Conservation (phyloP, 1,140 invertebrate genomes). For the Matsumurasca onukii region DNA sequence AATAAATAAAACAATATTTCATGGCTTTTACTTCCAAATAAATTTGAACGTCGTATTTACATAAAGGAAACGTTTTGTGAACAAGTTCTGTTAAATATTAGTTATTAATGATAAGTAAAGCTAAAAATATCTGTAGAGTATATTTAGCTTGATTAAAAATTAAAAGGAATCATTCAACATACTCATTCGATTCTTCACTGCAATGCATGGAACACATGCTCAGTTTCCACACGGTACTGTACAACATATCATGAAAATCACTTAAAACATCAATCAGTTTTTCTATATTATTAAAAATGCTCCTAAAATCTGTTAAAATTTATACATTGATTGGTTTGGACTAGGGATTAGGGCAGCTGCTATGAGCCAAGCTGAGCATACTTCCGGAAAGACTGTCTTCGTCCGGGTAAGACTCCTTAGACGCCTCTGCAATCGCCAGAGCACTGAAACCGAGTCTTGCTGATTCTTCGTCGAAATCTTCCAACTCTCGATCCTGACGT, state of each 20-base stretch:
- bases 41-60: too few relatives aligned
- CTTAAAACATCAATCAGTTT: slow-evolving; percentile 18
- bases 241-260: slow-evolving; percentile 2
- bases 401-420: slow-evolving; percentile 79
- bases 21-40: too few relatives aligned
- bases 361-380: slow-evolving; percentile 81
- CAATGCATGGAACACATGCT: not conserved
- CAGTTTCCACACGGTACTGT: not conserved
- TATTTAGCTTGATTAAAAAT: not conserved
- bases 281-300: slow-evolving; percentile 18
- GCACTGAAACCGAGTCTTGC: slow-evolving; percentile 88
- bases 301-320: slow-evolving; percentile 17
- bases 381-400: slow-evolving; percentile 91
- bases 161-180: not conserved
- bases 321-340: slow-evolving; percentile 20
- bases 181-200: not conserved
- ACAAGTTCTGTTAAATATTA: too few relatives aligned
- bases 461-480: slow-evolving; percentile 94
- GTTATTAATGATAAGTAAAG: too few relatives aligned
- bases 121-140: too few relatives aligned
- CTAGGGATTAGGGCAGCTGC: slow-evolving; percentile 31
- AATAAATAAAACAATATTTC: too few relatives aligned
- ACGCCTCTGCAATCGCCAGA: slow-evolving; percentile 85
- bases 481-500: slow-evolving; percentile 84
- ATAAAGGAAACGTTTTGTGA: too few relatives aligned